These are phyloP conservation scores for Yponomeuta plumbellus DNA, from an alignment of 2,888 invertebrate species.

Conservation along the genomic window DNA sequence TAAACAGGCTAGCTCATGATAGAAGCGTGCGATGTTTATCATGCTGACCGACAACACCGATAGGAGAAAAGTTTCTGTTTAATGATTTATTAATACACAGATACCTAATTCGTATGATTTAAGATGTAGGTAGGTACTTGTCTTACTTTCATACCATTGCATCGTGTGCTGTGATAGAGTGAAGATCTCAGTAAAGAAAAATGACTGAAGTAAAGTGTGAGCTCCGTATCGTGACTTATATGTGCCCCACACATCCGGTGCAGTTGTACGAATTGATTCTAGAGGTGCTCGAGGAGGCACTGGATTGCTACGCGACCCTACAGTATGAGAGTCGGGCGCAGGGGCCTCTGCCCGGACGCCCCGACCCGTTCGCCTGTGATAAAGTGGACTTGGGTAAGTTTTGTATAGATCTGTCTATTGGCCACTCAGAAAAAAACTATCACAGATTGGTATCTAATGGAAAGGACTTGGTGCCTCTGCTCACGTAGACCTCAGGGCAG, in stretches of 20 bases:
- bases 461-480: no score
- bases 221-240: constrained; percentile 76
- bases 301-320: constrained; percentile 66
- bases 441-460: no score
- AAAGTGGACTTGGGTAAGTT: constrained; percentile 76
- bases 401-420: neutral
- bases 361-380: constrained; percentile 73
- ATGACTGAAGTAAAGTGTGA: constrained; percentile 54
- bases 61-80: constrained; percentile 7
- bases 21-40: constrained; percentile 39
- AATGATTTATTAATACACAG: no score
- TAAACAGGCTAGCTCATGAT: constrained; percentile 40
- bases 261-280: constrained; percentile 76
- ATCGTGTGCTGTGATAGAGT: constrained; percentile 8
- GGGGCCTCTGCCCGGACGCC: constrained; percentile 66
- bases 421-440: no score
- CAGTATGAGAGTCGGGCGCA: constrained; percentile 77
- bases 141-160: no score
- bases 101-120: no score
- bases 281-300: constrained; percentile 70
- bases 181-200: constrained; percentile 23
- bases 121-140: no score
- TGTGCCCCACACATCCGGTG: constrained; percentile 79
- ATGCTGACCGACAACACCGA: constrained; percentile 24
- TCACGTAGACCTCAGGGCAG: no score